Conservation (phyloP, 1,140 invertebrate species). For the Drosophila kepulauana region DNA sequence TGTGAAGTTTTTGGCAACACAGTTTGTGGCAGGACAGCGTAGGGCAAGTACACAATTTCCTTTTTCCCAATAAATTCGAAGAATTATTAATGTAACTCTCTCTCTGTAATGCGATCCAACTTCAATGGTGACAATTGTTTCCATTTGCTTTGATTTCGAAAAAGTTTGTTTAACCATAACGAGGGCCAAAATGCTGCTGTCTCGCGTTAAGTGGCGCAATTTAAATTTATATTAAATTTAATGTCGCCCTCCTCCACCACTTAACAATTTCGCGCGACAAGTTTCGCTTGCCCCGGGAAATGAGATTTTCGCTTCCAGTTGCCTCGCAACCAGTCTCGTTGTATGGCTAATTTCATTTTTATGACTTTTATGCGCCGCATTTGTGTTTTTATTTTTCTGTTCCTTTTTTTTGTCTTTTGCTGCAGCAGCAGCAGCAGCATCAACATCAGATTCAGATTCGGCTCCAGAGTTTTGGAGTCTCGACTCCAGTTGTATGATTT, state of each 20-base stretch:
- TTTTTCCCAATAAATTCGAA: neutral
- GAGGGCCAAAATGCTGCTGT: neutral
- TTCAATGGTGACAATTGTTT: neutral
- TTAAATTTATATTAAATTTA: conserved; percentile 42
- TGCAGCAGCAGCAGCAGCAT: conserved; percentile 32
- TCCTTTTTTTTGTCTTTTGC: conserved; percentile 41
- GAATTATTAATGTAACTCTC: neutral
- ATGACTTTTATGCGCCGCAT: conserved; percentile 69
- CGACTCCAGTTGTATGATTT: conserved; percentile 67
- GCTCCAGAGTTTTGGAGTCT: conserved; percentile 39
- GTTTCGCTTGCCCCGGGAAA: conserved; percentile 11
- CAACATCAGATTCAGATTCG: conserved; percentile 11
- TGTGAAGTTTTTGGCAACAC: conserved; percentile 32
- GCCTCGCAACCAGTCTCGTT: conserved; percentile 35
- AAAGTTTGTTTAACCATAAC: conserved; percentile 2
- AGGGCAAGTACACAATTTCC: conserved; percentile 9
- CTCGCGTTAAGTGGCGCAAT: conserved; percentile 1
- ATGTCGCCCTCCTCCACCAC: conserved; percentile 14
- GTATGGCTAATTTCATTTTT: conserved; percentile 75
- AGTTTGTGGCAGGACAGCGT: conserved; percentile 11
- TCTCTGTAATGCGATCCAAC: neutral
- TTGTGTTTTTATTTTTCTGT: conserved; percentile 42
- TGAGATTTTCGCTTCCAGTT: neutral
- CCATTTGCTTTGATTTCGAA: conserved; percentile 3
- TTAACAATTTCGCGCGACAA: conserved; percentile 19